Base-by-base conservation (phyloP, 2,113 vertebrate genomes). In the Pluvialis apricaria region DNA sequence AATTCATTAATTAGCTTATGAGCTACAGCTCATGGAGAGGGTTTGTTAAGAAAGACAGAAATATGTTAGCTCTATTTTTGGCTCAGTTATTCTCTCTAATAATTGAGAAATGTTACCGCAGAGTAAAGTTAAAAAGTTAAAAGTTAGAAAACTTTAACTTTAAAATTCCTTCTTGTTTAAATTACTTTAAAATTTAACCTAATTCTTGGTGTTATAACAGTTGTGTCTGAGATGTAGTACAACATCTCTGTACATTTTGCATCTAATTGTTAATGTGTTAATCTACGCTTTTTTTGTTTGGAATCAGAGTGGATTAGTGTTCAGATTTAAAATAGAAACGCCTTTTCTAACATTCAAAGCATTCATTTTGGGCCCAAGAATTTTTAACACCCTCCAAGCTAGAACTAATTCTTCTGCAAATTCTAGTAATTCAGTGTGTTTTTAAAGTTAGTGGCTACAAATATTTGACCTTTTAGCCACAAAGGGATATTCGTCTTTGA, bases 221-320 rank as follows among this genome's bases (percentile, higher is more conserved):
- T 13, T 86, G 18, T 64, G 16, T 47, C 31, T 61, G 31, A 82
- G 54, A 51, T 26, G 18, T 1, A 69, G 16, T 36, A 54, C 9
- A 51, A 49, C 3, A n/a, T 17, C 15, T 45, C 32, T 40, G 14
- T 36, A 45, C 0, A 0, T 15, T 26, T 71, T 10, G 1, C 22
- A 72, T 44, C 34, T 24, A 62, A 85, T 9, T 79, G 4, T 25
- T 71, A 54, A 44, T 25, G 10, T 4, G 5, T 31, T 92, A 54
- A 82, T 60, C 15, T 68, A 38, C 0, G 0, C 5, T 68, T 86
- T 86, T 86, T 51, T 55, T 31, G 21, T 71, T 54, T 71, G 9
- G 10, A 58, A 70, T 21, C 32, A 47, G 16, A 44, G 40, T 38
- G 14, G 38, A n/a, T 86, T 82, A 45, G 29, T 57, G 4, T 29